Evolutionary conservation across 2,113 vertebrate species (phyloP), one percentile per base, ranked within the genome.

Genomic region (Alligator mississippiensis): DNA sequence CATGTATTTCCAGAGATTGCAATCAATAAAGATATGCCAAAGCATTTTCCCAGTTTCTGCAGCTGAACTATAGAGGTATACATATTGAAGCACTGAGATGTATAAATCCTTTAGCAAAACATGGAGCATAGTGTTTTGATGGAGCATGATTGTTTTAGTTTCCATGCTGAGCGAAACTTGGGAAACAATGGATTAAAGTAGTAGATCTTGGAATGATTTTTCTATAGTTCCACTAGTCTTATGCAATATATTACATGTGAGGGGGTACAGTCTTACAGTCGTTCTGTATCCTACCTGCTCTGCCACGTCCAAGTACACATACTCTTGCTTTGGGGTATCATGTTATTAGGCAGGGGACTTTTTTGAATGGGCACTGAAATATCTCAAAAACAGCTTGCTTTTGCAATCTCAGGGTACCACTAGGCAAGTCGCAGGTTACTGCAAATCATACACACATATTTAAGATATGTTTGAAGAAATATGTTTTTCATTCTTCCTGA

Each of bases 171-270:
- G 11, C 11, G 7, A 34, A 58, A 5, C 14, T 34, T 55, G 58
- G 34, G 47, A 55, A 74, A 55, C 22, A 75, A 5, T 58, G 72
- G 64, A 21, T 21, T 60, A 3, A 21, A 62, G 64, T 84, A 12
- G 3, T 12, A 16, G 19, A 24, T 22, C 47, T 79, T 74, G 25
- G 78, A 85, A 63, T 54, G 57, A 58, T 85, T 85, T 8, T 30
- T 47, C 54, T 17, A 6, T 61, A n/a, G 4, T 27, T 86, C 77
- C n/a, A 80, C 7, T 1, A 0, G 82, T 25, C 77, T 28, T 38
- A 13, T 9, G 4, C 77, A 25, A 12, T 58, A 3, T 0, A 0
- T 61, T 90, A 11, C 30, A 70, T 30, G 2, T 70, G 66, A 34
- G 66, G 66, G 66, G 9, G 34, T 6, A 18, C 66, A 34, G 30